These are phyloP conservation scores for Miichthys miiuy DNA, from an alignment of 2,797 vertebrate genomes.

Conservation along the genomic window DNA sequence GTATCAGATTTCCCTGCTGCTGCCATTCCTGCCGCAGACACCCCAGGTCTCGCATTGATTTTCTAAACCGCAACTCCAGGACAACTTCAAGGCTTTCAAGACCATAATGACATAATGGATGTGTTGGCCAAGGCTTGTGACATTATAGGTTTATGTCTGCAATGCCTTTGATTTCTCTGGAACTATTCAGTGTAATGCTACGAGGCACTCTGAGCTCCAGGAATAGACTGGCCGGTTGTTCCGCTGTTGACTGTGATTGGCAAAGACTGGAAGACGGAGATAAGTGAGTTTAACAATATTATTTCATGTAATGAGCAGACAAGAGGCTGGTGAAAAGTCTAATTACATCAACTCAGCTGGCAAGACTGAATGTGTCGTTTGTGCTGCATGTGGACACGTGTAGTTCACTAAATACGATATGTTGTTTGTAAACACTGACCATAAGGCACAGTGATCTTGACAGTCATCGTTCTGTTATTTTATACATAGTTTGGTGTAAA, in stretches of 20 bases:
- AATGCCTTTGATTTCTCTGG: slow-evolving; percentile 35
- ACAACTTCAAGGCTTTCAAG: slow-evolving; percentile 61
- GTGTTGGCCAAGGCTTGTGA: slow-evolving; percentile 43
- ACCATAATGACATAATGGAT: slow-evolving; percentile 62
- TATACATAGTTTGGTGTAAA: background rate
- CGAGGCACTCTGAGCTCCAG: slow-evolving; percentile 48
- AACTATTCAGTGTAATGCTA: slow-evolving; percentile 37
- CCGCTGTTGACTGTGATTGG: slow-evolving; percentile 34
- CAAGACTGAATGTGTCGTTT: background rate
- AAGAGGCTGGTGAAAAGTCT: background rate
- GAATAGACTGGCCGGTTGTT: slow-evolving; percentile 53
- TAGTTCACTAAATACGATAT: slow-evolving; percentile 4
- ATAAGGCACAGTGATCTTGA: background rate
- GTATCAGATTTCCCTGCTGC: slow-evolving; percentile 79
- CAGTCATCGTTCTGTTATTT: background rate
- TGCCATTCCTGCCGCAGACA: slow-evolving; percentile 67
- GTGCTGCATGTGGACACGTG: background rate
- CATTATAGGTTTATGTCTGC: slow-evolving; percentile 35
- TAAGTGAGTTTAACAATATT: slow-evolving; percentile 32
- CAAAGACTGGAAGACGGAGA: slow-evolving; percentile 42
- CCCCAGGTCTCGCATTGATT: slow-evolving; percentile 74
- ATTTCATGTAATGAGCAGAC: slow-evolving; percentile 16
- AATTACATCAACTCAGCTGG: background rate
- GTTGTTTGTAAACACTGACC: slow-evolving; percentile 23
- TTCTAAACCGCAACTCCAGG: slow-evolving; percentile 59